phyloP scores from a whole-genome alignment of 2,888 invertebrate species.

The Zonitis immaculata region DNA sequence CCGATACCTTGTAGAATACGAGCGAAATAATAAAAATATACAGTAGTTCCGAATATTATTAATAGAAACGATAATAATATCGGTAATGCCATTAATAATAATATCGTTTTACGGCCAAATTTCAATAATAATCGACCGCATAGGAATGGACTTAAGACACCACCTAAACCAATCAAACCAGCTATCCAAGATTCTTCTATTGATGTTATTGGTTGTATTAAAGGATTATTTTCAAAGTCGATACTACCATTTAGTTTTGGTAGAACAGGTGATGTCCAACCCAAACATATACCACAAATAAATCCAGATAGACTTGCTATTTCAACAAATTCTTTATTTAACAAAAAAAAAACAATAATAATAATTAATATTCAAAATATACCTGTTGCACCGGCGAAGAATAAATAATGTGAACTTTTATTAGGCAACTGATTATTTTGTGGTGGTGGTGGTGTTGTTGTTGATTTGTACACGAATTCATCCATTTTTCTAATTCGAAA shows the following conservation, averaged over 20 bases:
- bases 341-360: not conserved
- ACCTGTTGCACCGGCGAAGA: not conserved
- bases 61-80: constrained; percentile 52
- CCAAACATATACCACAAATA: constrained; percentile 15
- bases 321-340: not conserved
- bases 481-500: not conserved
- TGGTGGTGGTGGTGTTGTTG: no score
- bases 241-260: constrained; percentile 21
- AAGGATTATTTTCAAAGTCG: constrained; percentile 26
- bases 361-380: no score
- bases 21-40: constrained; percentile 49
- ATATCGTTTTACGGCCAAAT: constrained; percentile 61
- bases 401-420: not conserved
- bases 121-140: constrained; percentile 25
- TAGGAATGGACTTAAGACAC: constrained; percentile 28
- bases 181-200: constrained; percentile 32
- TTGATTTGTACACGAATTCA: not conserved
- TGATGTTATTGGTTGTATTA: constrained; percentile 24
- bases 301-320: not conserved
- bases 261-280: constrained; percentile 35
- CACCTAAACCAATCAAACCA: constrained; percentile 28
- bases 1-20: constrained; percentile 60
- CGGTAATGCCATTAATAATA: constrained; percentile 60
- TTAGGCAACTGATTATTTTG: not conserved
- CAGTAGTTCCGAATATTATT: constrained; percentile 24